phyloP scores from a whole-genome alignment of 2,888 invertebrate species.

The Stenichneumon culpator region DNA sequence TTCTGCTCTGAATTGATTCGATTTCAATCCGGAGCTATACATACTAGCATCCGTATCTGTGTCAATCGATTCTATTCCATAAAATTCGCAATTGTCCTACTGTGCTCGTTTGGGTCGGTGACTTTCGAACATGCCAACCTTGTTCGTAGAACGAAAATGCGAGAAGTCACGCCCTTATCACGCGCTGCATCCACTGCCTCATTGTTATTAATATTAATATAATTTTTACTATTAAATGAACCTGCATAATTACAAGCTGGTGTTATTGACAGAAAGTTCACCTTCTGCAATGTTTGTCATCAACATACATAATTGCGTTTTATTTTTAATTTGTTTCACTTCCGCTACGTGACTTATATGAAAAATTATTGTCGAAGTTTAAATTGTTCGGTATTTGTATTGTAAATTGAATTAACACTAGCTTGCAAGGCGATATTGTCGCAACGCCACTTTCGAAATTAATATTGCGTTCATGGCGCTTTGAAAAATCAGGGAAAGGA shows the following conservation, averaged over 20 bases:
- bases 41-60: conserved; percentile 14
- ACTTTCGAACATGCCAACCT: conserved; percentile 53
- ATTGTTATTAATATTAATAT: conserved; percentile 73
- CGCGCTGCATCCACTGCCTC: conserved; percentile 77
- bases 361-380: no score
- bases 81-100: conserved; percentile 54
- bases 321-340: no score
- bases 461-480: conserved; percentile 77
- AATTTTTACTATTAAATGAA: conserved; percentile 35
- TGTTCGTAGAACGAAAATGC: conserved; percentile 34
- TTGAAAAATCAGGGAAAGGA: conserved; percentile 92
- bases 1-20: conserved; percentile 23
- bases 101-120: conserved; percentile 59
- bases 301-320: no score
- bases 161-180: conserved; percentile 69
- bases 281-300: no score
- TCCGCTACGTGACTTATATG: no score
- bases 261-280: conserved; percentile 24
- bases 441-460: conserved; percentile 79
- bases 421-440: conserved; percentile 51
- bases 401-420: conserved; percentile 54
- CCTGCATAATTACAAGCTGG: conserved; percentile 66
- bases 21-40: conserved; percentile 18
- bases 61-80: conserved; percentile 50
- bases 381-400: not conserved